phyloP scores from a whole-genome alignment of 2,113 vertebrate genomes.

The Camarhynchus parvulus region DNA sequence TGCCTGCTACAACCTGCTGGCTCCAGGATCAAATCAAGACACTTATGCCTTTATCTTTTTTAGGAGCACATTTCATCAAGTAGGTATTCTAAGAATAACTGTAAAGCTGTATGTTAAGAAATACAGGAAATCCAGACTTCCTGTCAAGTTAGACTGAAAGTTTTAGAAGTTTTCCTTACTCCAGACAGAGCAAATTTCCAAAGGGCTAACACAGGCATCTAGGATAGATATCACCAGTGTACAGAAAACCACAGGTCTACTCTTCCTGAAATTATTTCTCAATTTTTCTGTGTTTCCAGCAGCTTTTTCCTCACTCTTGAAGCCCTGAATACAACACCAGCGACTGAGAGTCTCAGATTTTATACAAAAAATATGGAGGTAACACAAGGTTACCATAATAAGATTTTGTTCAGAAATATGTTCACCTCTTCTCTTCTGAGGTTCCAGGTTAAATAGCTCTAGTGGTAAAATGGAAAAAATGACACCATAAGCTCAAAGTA shows the following conservation, averaged over 20 bases:
- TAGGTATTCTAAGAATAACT: background rate
- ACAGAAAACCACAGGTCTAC: background rate
- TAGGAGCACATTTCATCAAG: background rate
- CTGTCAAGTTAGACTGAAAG: background rate
- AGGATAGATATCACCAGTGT: background rate
- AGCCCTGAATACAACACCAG: background rate
- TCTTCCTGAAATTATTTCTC: background rate
- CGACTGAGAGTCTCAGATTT: background rate
- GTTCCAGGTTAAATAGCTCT: background rate
- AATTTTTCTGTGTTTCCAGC: background rate
- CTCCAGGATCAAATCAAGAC: background rate
- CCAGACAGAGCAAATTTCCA: background rate
- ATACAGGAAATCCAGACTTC: conserved; percentile 36
- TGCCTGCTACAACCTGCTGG: background rate
- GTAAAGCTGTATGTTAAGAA: background rate
- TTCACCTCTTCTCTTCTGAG: background rate
- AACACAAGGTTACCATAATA: background rate
- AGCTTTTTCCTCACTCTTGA: background rate
- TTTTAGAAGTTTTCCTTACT: background rate
- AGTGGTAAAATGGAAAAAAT: background rate
- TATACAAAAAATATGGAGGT: background rate
- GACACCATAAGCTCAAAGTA: background rate
- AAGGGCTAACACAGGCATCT: background rate
- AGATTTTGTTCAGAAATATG: background rate
- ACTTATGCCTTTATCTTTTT: background rate